Base-by-base conservation (phyloP, 2,797 vertebrate species). In the Enteromius viviparus region DNA sequence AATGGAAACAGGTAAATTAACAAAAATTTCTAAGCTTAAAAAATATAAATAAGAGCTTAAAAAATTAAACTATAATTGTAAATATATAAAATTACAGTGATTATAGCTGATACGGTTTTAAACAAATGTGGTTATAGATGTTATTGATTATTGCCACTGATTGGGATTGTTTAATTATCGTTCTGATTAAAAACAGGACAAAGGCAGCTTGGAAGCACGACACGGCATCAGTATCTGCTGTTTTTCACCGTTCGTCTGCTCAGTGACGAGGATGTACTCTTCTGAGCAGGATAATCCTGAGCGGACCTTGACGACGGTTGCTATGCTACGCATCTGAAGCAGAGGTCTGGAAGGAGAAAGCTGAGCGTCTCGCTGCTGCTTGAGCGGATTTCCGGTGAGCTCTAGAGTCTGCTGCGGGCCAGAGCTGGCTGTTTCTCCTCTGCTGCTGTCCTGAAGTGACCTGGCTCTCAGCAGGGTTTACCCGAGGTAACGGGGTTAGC, bases 401-500 rank as follows among this genome's bases (percentile, higher is more conserved):
- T 88, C 83, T 84, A 85, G 88, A 89, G 87, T 90, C 91, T 89
- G 90, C 92, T 91, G 89, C 91, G 89, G 92, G 91, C 90, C 42
- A 12, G 42, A 45, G 87, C 91, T 89, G 92, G 91, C 89, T 94
- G 92, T 92, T 92, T 93, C 93, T 93, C 89, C 92, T 91, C 92
- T 91, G 94, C 91, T 91, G 91, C 91, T 93, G 94, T 94, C 94
- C 93, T 93, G 83, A 84, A 71, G 66, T 94, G 94, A 95, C 93
- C 93, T 72, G 5, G 29, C 34, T 89, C 89, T 89, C 89, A 87
- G 87, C 91, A 87, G 92, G 84, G 89, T 92, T 91, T 93, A 91
- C 90, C 92, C 90, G 92, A 93, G 91, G 90, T 91, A 91, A 87
- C 87, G 70, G 77, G 85, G 83, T 88, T 87, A 85, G 79, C 11